Conservation (phyloP, 2,888 invertebrate genomes). For the Agrochola circellaris region DNA sequence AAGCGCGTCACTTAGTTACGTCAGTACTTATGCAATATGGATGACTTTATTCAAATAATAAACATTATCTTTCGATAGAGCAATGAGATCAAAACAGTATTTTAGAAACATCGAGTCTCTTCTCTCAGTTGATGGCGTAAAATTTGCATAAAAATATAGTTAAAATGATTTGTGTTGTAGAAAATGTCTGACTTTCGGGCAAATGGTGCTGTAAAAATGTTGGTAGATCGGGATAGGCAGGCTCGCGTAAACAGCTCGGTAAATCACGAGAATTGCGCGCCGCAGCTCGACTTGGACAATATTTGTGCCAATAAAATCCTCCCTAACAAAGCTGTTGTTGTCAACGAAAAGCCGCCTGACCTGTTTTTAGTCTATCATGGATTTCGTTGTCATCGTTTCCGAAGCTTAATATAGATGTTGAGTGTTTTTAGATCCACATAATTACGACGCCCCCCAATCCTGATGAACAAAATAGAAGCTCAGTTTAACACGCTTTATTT, state of each 20-base stretch:
- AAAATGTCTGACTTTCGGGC: conserved; percentile 82
- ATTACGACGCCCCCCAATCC: conserved; percentile 18
- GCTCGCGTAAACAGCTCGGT: conserved; percentile 88
- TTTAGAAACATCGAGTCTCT: conserved; percentile 61
- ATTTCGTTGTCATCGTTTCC: conserved; percentile 77
- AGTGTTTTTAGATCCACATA: conserved; percentile 51
- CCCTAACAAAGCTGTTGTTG: conserved; percentile 89
- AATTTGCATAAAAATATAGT: conserved; percentile 82
- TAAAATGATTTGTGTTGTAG: conserved; percentile 83
- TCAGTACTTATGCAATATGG: background rate
- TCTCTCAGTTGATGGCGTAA: conserved; percentile 64
- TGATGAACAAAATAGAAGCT: conserved; percentile 3
- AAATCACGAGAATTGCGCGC: conserved; percentile 87
- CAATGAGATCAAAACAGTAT: conserved; percentile 62
- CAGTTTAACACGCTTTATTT: background rate
- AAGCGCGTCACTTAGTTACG: background rate
- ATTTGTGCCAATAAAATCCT: conserved; percentile 90
- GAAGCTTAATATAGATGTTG: conserved; percentile 67
- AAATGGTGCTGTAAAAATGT: conserved; percentile 85
- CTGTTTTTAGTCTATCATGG: conserved; percentile 85
- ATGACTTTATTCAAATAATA: conserved; percentile 38
- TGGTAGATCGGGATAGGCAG: conserved; percentile 82
- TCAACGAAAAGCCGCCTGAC: conserved; percentile 86
- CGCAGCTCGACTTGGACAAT: conserved; percentile 87
- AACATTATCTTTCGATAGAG: conserved; percentile 52